Percentiles rank a stretch among this genome's conserved stretches.
Conservation (phyloP, 2,888 invertebrate genomes). For the Chrysina gloriosa region DNA sequence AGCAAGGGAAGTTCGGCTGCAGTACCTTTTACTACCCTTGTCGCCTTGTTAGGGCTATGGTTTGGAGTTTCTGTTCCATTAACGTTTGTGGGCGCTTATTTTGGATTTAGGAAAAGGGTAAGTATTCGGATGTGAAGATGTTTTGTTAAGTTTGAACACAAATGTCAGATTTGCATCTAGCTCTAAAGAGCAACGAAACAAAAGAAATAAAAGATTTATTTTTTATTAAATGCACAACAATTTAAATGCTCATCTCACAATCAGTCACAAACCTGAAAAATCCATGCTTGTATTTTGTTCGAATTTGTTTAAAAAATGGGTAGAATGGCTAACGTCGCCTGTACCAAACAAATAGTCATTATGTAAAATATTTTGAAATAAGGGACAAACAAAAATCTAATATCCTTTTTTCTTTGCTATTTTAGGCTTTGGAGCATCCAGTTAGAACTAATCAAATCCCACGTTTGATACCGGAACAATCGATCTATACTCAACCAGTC, state of each 20-base stretch:
- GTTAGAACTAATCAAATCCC: conserved; percentile 99
- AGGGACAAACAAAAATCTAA: not conserved
- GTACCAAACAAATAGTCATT: too few species aligned
- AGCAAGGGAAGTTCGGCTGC: conserved; percentile 95
- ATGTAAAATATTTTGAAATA: too few species aligned
- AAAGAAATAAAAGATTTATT: too few species aligned
- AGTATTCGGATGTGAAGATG: conserved; percentile 61
- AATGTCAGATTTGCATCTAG: not conserved
- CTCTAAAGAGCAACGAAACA: too few species aligned
- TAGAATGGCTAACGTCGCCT: too few species aligned
- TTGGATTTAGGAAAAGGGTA: conserved; percentile 97
- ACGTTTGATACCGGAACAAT: conserved; percentile 97
- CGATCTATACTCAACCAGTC: conserved; percentile 95
- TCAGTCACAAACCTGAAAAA: too few species aligned
- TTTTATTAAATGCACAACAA: too few species aligned
- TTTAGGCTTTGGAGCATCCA: conserved; percentile 94
- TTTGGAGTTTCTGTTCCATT: conserved; percentile 98
- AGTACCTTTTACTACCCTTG: conserved; percentile 94
- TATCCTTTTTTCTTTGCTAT: not conserved
- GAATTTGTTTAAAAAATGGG: too few species aligned
- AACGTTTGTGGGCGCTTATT: conserved; percentile 97
- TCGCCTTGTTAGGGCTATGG: conserved; percentile 96
- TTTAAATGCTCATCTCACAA: too few species aligned
- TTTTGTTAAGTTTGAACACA: not conserved
- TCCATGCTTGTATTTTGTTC: too few species aligned